Conservation (phyloP, 2,888 invertebrate species). For the Luperina nickerlii region DNA sequence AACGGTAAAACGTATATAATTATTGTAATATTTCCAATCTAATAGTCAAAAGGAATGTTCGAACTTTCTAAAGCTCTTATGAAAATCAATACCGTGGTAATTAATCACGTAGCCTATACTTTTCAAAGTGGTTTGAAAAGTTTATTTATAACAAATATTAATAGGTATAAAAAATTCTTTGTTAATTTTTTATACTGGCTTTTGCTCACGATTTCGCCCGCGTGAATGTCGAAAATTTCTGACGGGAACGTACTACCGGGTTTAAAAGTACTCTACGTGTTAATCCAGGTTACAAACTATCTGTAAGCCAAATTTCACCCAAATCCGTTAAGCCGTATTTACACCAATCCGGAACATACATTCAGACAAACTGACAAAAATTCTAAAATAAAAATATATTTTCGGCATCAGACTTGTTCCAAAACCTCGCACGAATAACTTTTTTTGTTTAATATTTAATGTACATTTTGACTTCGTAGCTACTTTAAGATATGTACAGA, state of each 20-base stretch:
- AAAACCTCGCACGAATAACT: background rate
- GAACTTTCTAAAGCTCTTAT: conserved; percentile 15
- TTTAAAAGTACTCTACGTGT: too few relatives aligned
- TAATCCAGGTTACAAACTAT: too few relatives aligned
- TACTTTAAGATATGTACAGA: background rate
- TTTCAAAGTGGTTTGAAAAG: conserved; percentile 7
- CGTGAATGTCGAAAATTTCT: background rate
- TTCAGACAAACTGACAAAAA: background rate
- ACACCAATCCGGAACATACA: background rate
- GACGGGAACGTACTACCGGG: background rate
- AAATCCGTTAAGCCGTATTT: background rate
- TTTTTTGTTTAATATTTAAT: background rate
- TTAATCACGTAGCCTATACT: background rate
- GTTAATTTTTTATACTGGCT: background rate
- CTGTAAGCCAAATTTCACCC: background rate
- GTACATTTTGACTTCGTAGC: background rate
- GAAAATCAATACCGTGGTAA: conserved; percentile 12
- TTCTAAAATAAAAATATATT: too few relatives aligned
- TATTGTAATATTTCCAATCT: conserved; percentile 13
- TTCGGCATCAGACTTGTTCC: background rate
- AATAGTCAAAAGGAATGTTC: background rate
- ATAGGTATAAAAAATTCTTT: too few relatives aligned
- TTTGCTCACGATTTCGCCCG: background rate
- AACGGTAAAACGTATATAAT: background rate
- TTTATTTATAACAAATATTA: background rate